phyloP scores from a whole-genome alignment of 2,888 invertebrate genomes.

The Chrysodeixis includens region DNA sequence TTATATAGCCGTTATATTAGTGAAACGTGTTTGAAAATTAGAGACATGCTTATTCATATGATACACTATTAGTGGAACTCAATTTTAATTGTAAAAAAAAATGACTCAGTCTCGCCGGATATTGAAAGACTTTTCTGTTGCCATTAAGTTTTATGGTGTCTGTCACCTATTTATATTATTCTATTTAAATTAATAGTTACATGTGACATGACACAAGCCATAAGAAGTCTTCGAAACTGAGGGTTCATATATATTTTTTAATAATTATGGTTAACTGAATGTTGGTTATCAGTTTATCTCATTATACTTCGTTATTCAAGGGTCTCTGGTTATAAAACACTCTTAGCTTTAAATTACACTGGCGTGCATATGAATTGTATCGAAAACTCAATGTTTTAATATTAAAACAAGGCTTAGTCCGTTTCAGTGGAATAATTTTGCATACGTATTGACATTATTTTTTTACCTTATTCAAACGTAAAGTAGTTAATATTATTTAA shows the following conservation, averaged over 20 bases:
- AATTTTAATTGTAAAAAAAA: too few relatives aligned
- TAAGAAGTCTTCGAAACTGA: too few relatives aligned
- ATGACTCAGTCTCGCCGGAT: too few relatives aligned
- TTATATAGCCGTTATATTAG: conserved; percentile 43
- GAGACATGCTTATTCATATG: conserved; percentile 32
- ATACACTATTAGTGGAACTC: background rate
- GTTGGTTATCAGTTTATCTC: background rate
- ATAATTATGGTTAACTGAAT: background rate
- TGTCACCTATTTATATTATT: too few relatives aligned
- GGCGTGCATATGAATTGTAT: conserved; percentile 44
- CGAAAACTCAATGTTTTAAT: conserved; percentile 35
- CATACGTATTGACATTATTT: conserved; percentile 35
- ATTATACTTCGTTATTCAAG: background rate
- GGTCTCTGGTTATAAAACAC: conserved; percentile 52
- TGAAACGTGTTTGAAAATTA: conserved; percentile 41
- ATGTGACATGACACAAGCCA: too few relatives aligned
- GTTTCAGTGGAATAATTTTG: conserved; percentile 33
- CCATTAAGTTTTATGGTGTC: too few relatives aligned
- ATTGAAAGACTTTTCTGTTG: too few relatives aligned
- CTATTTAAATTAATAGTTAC: too few relatives aligned
- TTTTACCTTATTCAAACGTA: conserved; percentile 24
- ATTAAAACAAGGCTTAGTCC: conserved; percentile 44
- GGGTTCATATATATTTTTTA: too few relatives aligned
- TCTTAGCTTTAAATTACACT: conserved; percentile 39
- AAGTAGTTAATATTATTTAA: conserved; percentile 53